Base-by-base conservation (phyloP, 2,797 vertebrate species). In the Paedocypris micromegethes region DNA sequence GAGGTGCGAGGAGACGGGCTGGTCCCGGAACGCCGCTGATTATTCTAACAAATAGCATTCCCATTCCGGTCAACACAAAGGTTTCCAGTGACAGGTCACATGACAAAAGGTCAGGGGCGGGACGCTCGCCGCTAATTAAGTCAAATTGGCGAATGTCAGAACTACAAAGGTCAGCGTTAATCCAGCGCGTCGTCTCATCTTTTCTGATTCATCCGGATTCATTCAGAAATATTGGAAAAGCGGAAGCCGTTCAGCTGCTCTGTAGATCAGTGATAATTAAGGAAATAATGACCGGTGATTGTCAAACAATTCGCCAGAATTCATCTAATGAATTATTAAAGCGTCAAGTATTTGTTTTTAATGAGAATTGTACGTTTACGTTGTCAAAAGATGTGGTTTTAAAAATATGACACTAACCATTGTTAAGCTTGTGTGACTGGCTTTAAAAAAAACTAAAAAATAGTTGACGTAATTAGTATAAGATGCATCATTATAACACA, bases 141-240 rank as follows among this genome's bases (percentile, higher is more conserved):
- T 87, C 85, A 86, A 89, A 88, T 83, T 86, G 86, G 83, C 87
- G 88, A 90, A 90, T 90, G 88, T 89, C 86, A 90, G 85, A 88
- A 86, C 83, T 83, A 87, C 86, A 90, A 89, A 90, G 89, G 89
- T 86, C 89, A 88, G 60, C 54, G 62, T 84, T 88, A 88, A 90
- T 88, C 88, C 86, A 82, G 57, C 73, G 75, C 80, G 81, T 83
- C 78, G 81, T 80, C 77, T 80, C 68, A 76, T 78, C 74, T 76
- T 64, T 66, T 67, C 76, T 48, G 68, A 65, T 79, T 73, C 59
- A 62, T 65, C 55, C 70, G 53, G 57, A 63, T 63, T 57, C 46
- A 57, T 70, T 57, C 59, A 63, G 46, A 53, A 64, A 51, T 62
- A 63, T 71, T 73, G 68, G 64, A 74, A 74, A 58, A 72, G 64